Evolutionary conservation across 2,113 vertebrate genomes (phyloP).

Genomic region (Eulacestoma nigropectus): DNA sequence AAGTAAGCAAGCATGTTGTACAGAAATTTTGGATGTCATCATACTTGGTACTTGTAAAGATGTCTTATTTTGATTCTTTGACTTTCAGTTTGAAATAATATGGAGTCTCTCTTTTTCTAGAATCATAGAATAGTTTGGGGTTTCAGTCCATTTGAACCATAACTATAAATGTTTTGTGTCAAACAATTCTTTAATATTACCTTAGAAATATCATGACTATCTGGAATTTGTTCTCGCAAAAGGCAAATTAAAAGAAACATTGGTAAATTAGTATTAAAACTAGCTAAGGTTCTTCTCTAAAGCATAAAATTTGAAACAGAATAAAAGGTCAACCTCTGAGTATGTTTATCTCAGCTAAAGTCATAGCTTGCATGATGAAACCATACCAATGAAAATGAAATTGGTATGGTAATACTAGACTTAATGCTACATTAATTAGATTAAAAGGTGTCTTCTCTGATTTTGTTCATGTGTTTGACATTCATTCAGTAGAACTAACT

Average conservation of each 20-base stretch:
- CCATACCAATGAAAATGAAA: background rate
- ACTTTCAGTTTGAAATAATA: background rate
- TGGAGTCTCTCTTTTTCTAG: background rate
- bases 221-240: background rate
- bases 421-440: background rate
- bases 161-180: background rate
- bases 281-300: background rate
- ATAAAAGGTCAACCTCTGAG: background rate
- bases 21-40: background rate
- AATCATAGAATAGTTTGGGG: background rate
- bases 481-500: background rate
- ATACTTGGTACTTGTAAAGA: background rate
- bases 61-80: background rate
- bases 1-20: background rate
- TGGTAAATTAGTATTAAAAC: background rate
- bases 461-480: background rate
- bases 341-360: background rate
- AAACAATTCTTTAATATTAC: background rate
- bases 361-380: background rate
- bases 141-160: background rate
- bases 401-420: background rate
- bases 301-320: background rate
- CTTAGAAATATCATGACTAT: background rate
- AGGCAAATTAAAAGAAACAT: background rate
- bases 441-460: background rate